A percentile compares a stretch with the other conserved stretches of the same genome.
These are phyloP conservation scores for Fragum sueziense DNA, from an alignment of 2,888 invertebrate genomes.

Conservation along the genomic window DNA sequence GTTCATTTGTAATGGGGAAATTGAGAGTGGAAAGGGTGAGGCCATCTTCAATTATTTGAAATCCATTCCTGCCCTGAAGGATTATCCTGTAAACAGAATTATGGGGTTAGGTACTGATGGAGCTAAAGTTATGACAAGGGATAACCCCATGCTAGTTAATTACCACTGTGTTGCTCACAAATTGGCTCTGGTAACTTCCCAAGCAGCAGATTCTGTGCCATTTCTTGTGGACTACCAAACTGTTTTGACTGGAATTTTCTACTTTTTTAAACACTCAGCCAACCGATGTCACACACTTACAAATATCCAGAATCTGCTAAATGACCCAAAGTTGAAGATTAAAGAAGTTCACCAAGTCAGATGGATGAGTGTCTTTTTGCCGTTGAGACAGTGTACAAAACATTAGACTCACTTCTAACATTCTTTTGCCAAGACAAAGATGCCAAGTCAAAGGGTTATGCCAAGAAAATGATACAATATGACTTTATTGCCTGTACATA, in stretches of 20 bases:
- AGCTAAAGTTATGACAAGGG: conserved; percentile 22
- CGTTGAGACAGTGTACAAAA: conserved; percentile 31
- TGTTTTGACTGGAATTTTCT: too few relatives aligned
- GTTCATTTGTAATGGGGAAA: conserved; percentile 6
- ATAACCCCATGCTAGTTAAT: conserved; percentile 30
- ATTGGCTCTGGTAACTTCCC: conserved; percentile 17
- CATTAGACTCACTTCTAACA: neutral
- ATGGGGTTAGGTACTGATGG: conserved; percentile 6
- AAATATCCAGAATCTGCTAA: neutral
- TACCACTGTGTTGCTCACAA: conserved; percentile 35
- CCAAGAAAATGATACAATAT: conserved; percentile 27
- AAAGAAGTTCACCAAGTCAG: conserved; percentile 38
- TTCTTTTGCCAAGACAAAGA: conserved; percentile 23
- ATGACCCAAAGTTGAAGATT: conserved; percentile 32
- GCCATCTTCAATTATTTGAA: neutral
- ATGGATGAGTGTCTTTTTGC: conserved; percentile 29
- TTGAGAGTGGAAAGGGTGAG: neutral
- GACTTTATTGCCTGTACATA: conserved; percentile 25
- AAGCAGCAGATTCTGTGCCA: conserved; percentile 6
- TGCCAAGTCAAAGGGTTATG: conserved; percentile 30
- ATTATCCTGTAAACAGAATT: neutral
- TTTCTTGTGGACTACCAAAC: neutral
- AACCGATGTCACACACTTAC: neutral
- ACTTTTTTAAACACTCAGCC: neutral
- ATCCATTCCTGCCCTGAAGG: neutral